Conservation (phyloP, 2,888 invertebrate genomes). For the Bellardia bayeri region DNA sequence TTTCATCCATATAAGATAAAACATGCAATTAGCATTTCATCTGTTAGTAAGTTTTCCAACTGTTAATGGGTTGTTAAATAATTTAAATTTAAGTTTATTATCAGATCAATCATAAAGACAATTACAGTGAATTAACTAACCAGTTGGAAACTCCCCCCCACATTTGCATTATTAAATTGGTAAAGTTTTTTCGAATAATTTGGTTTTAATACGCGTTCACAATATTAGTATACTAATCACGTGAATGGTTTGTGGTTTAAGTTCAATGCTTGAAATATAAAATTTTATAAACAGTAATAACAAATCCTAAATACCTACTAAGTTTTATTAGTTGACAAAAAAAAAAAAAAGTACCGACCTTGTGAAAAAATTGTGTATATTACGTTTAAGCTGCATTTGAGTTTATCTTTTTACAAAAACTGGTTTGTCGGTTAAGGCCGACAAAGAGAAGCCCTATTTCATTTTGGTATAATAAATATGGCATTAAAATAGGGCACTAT, state of each 20-base stretch:
- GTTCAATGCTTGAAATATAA: slow-evolving; percentile 6
- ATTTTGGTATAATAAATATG: not conserved
- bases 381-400: not conserved
- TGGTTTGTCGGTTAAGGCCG: not conserved
- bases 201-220: not conserved
- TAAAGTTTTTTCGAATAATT: not conserved
- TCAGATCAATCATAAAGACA: slow-evolving; percentile 6
- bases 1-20: not conserved
- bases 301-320: slow-evolving; percentile 2
- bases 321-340: slow-evolving; percentile 8
- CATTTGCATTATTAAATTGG: not conserved
- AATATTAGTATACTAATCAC: slow-evolving; percentile 37
- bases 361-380: not conserved
- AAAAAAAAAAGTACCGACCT: slow-evolving; percentile 29
- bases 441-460: not conserved
- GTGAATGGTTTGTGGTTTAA: slow-evolving; percentile 24
- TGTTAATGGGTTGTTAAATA: slow-evolving; percentile 1
- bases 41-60: slow-evolving; percentile 8
- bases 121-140: not conserved
- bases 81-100: not conserved
- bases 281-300: not conserved
- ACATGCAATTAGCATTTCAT: slow-evolving; percentile 6
- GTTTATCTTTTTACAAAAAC: not conserved
- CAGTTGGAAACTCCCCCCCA: not conserved
- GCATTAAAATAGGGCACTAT: no score